phyloP scores from a whole-genome alignment of 2,113 vertebrate genomes.

The Deroptyus accipitrinus region DNA sequence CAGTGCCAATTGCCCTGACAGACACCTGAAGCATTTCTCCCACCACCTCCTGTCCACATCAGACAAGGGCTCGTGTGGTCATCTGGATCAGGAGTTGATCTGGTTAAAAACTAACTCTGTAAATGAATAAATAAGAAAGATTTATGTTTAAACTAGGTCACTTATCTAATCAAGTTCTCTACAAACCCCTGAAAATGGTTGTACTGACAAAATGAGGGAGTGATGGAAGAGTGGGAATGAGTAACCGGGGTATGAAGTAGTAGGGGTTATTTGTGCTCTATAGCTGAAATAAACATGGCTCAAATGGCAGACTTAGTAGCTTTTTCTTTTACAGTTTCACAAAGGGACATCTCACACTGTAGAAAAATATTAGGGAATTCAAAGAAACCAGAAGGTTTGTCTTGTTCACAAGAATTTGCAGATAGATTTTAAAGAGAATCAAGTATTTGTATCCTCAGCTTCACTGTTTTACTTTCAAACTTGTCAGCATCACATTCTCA shows the following conservation, averaged over 20 bases:
- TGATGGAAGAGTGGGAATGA: background rate
- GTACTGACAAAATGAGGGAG: background rate
- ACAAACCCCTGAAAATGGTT: background rate
- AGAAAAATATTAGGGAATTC: background rate
- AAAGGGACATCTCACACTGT: background rate
- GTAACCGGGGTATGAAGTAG: background rate
- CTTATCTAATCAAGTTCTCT: background rate
- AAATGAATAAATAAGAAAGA: conserved; percentile 7
- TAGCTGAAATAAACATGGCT: background rate
- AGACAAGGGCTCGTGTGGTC: background rate
- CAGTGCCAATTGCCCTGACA: background rate
- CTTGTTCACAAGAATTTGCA: background rate
- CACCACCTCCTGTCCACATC: background rate
- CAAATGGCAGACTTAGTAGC: background rate
- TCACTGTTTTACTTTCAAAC: background rate
- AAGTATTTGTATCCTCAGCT: background rate
- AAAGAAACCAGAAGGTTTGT: background rate
- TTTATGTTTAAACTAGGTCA: conserved; percentile 27
- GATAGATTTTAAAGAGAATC: background rate
- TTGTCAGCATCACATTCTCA: background rate
- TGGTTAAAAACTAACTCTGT: background rate
- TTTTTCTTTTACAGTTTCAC: background rate
- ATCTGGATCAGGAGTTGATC: background rate
- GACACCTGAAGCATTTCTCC: background rate
- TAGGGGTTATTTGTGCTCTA: background rate